Evolutionary conservation across 2,888 invertebrate species (phyloP).

Genomic region (Amblyjoppa fuscipennis): DNA sequence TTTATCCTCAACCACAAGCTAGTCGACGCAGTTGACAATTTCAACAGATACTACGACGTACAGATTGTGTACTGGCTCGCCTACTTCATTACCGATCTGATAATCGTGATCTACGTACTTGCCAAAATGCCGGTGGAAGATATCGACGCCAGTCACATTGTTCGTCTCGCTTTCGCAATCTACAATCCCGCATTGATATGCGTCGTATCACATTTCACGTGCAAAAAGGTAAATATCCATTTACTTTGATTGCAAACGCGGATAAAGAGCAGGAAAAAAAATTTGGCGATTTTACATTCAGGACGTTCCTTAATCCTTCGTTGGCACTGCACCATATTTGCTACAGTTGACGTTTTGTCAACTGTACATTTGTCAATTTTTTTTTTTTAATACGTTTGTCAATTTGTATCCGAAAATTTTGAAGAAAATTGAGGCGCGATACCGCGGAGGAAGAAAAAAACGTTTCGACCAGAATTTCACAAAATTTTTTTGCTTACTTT

Average conservation of each 20-base stretch:
- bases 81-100: constrained; percentile 9
- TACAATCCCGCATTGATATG: constrained; percentile 38
- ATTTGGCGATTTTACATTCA: background rate
- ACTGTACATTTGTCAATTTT: too few species aligned
- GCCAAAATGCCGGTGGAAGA: background rate
- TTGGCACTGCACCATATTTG: too few species aligned
- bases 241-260: background rate
- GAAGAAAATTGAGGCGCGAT: too few species aligned
- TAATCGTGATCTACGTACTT: background rate
- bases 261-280: background rate
- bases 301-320: too few species aligned
- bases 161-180: constrained; percentile 8
- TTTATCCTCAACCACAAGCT: constrained; percentile 43
- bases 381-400: too few species aligned
- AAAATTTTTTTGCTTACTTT: too few species aligned
- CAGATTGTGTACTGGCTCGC: constrained; percentile 56
- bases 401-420: too few species aligned
- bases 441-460: too few species aligned
- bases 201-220: constrained; percentile 36
- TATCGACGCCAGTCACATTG: background rate
- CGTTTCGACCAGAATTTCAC: too few species aligned
- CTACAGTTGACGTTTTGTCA: too few species aligned
- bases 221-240: constrained; percentile 47
- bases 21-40: constrained; percentile 6
- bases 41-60: constrained; percentile 50